Evolutionary conservation across 2,113 vertebrate species (phyloP), one percentile per base, ranked within the genome.

Genomic region (Cariama cristata): DNA sequence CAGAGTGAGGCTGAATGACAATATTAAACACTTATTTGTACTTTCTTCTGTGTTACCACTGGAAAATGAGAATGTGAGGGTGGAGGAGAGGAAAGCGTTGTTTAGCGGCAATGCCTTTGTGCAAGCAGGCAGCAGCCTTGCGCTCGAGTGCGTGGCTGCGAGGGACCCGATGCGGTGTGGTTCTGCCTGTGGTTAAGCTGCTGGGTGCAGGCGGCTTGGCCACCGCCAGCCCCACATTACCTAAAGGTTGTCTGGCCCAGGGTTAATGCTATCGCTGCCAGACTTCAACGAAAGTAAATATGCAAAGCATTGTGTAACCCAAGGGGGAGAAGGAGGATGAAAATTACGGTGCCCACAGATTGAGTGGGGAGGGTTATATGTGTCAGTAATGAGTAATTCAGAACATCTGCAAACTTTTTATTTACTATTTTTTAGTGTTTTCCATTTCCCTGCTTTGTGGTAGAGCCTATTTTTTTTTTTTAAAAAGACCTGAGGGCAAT

Each of bases 401-500:
- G 94, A 94, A 95, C 93, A 96, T 89, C 94, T 96, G 93, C 69
- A 77, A 83, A 17, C 56, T 84, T 82, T 80, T 92, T 81, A 38
- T 80, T 90, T 63, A 62, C 40, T 42, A 24, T 68, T 35, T 90
- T 62, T 35, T 6, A 56, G 24, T 21, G 30, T 88, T 95, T 96
- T 96, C 88, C 55, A 79, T 91, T 93, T 90, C 66, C 18, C 30
- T 90, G 72, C 68, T 80, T 84, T 86, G 68, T 81, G 72, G 73
- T 52, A 67, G 27, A 79, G 60, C n/a, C 26, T 80, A 77, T 38
- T 38, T 38, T 38, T 38, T 38, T 38, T 38, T 38, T 88, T 91
- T 59, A 18, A 52, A 88, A 95, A 81, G 88, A 24, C 72, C 79
- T 20, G 40, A 68, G 88, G 82, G 91, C 76, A 32, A 28, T 45